Conservation (phyloP, 2,888 invertebrate species). For the Deroplatys truncata region DNA sequence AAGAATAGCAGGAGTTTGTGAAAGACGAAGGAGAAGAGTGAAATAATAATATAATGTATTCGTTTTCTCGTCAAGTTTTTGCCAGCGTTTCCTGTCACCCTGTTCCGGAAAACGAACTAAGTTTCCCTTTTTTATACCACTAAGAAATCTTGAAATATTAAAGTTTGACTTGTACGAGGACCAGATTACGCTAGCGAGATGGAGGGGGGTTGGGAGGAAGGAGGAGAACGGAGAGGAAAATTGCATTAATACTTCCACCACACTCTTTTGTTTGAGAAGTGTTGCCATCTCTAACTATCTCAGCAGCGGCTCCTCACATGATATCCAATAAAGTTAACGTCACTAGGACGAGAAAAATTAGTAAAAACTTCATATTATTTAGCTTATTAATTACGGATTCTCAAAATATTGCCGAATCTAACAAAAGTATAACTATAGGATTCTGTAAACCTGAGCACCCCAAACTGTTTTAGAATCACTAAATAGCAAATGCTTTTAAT, state of each 20-base stretch:
- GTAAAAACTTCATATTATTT: no score
- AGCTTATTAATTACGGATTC: no score
- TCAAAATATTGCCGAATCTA: no score
- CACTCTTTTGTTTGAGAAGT: background rate
- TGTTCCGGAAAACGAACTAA: conserved; percentile 2
- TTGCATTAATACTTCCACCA: conserved; percentile 11
- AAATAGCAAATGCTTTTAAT: no score
- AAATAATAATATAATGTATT: conserved; percentile 13
- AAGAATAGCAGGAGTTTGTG: background rate
- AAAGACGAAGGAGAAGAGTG: background rate
- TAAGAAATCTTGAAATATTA: conserved; percentile 15
- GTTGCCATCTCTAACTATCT: background rate
- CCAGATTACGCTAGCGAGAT: background rate
- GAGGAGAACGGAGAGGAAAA: background rate
- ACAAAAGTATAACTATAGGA: no score
- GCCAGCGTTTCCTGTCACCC: conserved; percentile 14
- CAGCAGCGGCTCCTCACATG: background rate
- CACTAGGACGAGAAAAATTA: no score
- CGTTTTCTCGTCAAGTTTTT: conserved; percentile 15
- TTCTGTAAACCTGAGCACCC: no score
- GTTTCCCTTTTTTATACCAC: conserved; percentile 6
- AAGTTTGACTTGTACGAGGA: conserved; percentile 2
- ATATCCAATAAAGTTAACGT: no score
- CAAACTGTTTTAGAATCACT: no score
- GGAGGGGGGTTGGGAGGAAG: background rate